These are phyloP conservation scores for Reticulitermes lucifugus DNA, from an alignment of 2,888 invertebrate species.

Conservation along the genomic window DNA sequence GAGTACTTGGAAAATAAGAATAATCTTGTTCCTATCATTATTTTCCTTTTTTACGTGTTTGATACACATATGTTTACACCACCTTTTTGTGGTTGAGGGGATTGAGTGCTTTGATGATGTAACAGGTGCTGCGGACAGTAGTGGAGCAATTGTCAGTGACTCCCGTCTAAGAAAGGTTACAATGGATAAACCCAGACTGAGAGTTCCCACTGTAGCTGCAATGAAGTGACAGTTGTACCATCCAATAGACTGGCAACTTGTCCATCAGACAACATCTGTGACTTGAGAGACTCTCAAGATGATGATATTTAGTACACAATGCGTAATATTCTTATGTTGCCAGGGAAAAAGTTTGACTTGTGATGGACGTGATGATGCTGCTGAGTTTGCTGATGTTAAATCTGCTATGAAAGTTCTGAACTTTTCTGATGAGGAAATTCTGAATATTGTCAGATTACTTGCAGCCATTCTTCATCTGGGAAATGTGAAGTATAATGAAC, in stretches of 20 bases:
- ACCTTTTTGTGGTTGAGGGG: too few relatives aligned
- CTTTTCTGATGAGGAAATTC: conserved; percentile 85
- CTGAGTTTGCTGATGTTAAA: conserved; percentile 88
- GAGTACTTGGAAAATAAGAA: too few relatives aligned
- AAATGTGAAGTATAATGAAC: conserved; percentile 82
- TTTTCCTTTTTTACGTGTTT: too few relatives aligned
- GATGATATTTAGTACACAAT: conserved; percentile 24
- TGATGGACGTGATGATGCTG: conserved; percentile 85
- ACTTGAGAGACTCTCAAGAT: background rate
- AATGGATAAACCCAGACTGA: too few relatives aligned
- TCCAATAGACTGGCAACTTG: background rate
- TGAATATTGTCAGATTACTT: conserved; percentile 85
- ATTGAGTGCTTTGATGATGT: too few relatives aligned
- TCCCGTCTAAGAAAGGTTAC: too few relatives aligned
- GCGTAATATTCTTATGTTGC: conserved; percentile 14
- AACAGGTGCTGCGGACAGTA: too few relatives aligned
- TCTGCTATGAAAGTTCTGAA: conserved; percentile 94
- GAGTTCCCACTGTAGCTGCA: background rate
- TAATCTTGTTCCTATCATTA: too few relatives aligned
- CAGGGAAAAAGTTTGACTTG: conserved; percentile 77
- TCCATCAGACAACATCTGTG: background rate
- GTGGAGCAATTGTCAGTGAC: too few relatives aligned
- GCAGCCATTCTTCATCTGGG: conserved; percentile 92
- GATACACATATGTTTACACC: too few relatives aligned
- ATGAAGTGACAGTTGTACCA: background rate